Evolutionary conservation across 2,888 invertebrate genomes (phyloP).

Genomic region (Sericinus montela): DNA sequence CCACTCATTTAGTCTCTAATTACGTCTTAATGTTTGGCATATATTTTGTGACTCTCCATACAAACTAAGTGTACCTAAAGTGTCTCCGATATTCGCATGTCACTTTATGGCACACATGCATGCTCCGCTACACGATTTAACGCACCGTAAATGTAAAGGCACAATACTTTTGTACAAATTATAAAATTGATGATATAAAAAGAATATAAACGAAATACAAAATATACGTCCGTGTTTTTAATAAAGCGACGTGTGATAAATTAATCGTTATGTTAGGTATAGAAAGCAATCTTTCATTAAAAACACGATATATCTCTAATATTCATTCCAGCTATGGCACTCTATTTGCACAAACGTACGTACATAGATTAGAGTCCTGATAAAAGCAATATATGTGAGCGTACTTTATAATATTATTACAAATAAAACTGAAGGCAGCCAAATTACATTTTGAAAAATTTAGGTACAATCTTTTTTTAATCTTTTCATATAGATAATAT

Average conservation of each 20-base stretch:
- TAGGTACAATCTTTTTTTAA: conserved; percentile 2
- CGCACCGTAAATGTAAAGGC: conserved; percentile 63
- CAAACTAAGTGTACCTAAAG: conserved; percentile 62
- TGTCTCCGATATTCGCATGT: conserved; percentile 27
- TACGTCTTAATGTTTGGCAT: conserved; percentile 70
- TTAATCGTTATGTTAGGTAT: too few species aligned
- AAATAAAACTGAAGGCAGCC: neutral
- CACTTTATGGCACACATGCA: conserved; percentile 24
- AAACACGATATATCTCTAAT: conserved; percentile 1
- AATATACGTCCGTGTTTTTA: conserved; percentile 25
- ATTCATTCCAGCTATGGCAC: conserved; percentile 60
- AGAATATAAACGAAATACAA: conserved; percentile 21
- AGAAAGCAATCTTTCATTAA: neutral
- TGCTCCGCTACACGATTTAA: conserved; percentile 29
- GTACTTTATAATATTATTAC: neutral
- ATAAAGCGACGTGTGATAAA: too few species aligned
- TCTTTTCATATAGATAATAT: conserved; percentile 28
- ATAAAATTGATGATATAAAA: conserved; percentile 25
- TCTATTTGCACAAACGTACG: conserved; percentile 50
- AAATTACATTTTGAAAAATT: too few species aligned
- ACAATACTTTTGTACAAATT: conserved; percentile 37
- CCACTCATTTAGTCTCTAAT: conserved; percentile 45
- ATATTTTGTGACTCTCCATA: conserved; percentile 73
- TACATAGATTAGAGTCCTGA: conserved; percentile 47
- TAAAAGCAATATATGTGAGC: conserved; percentile 20